These are phyloP conservation scores for Synodontis membranacea DNA, from an alignment of 2,113 vertebrate species.

Conservation along the genomic window DNA sequence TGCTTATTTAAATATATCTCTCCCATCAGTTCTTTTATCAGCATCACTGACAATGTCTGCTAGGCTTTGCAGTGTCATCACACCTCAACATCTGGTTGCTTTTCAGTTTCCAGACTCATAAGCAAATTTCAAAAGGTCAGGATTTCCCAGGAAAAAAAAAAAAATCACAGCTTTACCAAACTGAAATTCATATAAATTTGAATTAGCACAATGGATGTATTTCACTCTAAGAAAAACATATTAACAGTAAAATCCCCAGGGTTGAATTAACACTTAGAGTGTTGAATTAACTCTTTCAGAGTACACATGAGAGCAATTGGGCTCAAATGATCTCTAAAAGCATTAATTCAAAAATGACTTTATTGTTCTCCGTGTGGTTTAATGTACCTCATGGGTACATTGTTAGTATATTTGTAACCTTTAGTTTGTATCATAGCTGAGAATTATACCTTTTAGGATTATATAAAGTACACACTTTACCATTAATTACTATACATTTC, in stretches of 20 bases:
- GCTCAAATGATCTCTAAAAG: too few species aligned
- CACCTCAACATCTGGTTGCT: slow-evolving; percentile 16
- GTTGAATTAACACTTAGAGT: too few species aligned
- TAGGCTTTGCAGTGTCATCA: slow-evolving; percentile 2
- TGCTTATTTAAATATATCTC: slow-evolving; percentile 15
- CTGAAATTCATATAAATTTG: background rate
- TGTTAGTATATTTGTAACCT: background rate
- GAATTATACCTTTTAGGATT: background rate
- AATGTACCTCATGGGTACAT: background rate
- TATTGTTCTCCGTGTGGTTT: too few species aligned
- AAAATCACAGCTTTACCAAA: background rate
- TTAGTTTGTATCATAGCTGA: background rate
- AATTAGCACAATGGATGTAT: background rate
- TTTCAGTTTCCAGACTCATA: slow-evolving; percentile 20
- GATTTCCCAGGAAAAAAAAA: background rate
- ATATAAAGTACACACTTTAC: background rate
- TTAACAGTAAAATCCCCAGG: too few species aligned
- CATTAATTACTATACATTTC: background rate
- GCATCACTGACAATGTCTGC: background rate
- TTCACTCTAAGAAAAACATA: background rate
- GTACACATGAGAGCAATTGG: too few species aligned
- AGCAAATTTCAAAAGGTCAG: slow-evolving; percentile 15
- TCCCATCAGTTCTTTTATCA: background rate
- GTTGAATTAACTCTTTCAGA: too few species aligned
- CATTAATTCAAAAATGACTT: too few species aligned